Conservation (phyloP, 2,888 invertebrate genomes). For the Agriopis marginaria region DNA sequence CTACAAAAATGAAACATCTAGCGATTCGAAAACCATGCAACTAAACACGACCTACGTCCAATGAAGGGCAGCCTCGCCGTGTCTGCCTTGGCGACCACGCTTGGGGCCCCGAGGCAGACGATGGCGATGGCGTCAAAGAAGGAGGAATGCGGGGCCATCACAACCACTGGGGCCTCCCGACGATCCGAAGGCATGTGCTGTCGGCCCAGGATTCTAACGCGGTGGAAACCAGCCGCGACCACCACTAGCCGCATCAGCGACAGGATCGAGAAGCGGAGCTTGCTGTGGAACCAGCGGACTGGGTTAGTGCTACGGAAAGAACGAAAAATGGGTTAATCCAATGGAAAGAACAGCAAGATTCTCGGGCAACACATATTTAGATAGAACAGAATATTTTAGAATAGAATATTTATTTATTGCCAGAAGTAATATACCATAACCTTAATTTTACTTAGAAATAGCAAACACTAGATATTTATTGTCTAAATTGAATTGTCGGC, state of each 20-base stretch:
- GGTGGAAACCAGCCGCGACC: slow-evolving; percentile 93
- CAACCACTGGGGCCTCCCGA: slow-evolving; percentile 93
- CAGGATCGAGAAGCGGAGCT: slow-evolving; percentile 88
- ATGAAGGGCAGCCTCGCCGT: slow-evolving; percentile 93
- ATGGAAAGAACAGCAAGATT: too few species aligned
- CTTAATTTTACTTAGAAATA: too few species aligned
- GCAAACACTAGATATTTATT: too few species aligned
- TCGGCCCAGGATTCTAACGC: slow-evolving; percentile 91
- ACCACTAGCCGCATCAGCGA: slow-evolving; percentile 91
- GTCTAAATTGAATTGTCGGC: too few species aligned
- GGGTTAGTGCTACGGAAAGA: slow-evolving; percentile 34
- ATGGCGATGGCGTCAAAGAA: slow-evolving; percentile 96
- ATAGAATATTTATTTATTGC: too few species aligned
- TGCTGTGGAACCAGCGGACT: slow-evolving; percentile 75
- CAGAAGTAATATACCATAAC: too few species aligned
- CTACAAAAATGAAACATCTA: slow-evolving; percentile 9
- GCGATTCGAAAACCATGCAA: slow-evolving; percentile 11
- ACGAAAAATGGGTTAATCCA: too few species aligned
- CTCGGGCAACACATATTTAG: too few species aligned
- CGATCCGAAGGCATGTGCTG: slow-evolving; percentile 74
- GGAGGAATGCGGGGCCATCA: slow-evolving; percentile 96
- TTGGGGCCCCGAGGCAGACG: slow-evolving; percentile 93
- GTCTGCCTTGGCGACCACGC: slow-evolving; percentile 96
- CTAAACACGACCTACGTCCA: slow-evolving; percentile 91
- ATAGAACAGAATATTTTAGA: too few species aligned